Evolutionary conservation across 2,888 invertebrate genomes (phyloP), one percentile per base, ranked within the genome.

Genomic region (Lepidocyrtoides sp.): DNA sequence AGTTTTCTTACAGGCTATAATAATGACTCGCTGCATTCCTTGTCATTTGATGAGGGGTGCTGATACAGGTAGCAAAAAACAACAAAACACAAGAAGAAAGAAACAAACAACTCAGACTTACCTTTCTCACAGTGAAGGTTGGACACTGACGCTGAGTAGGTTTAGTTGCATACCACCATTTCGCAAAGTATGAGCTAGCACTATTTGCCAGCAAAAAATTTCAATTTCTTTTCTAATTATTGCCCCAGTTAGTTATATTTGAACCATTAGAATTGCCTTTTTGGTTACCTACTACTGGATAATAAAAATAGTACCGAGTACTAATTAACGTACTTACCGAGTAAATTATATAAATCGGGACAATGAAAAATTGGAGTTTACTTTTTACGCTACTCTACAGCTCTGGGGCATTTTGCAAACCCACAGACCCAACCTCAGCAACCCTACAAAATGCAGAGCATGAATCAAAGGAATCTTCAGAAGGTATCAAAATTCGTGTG

Each of bases 1-100:
- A 83, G 89, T 89, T 89, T 89, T 83, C 48, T 26, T 44, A 51
- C 84, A 72, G 8, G 8, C 12, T 75, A 75, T 86, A 54, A 75
- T 57, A 41, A 63, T 51, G n/a, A 23, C n/a, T 29, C 41, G 12
- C 75, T 77, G 54, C 77, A 83, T 83, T 83, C 89, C 75, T 75
- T 83, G 72, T 89, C 83, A 83, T 44, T 83, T 4, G 17, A n/a
- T 12, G 57, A 60, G 20, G 20, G 20, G 57, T 75, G 60, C 75
- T 75, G 75, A 60, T 75, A 86, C 57, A 36, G 60, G 60, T 75
- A 75, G 8, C 60, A 36, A 72, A 26, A 72, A 10, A 44, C 20
- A 75, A 57, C 14, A n/a, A n/a, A n/a, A n/a, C n/a, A 29, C 26
- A 17, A 23, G 63, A 60, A 4, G 60, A 63, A 63, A 26, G 63